A percentile compares a stretch with the other conserved stretches of the same genome.
These are phyloP conservation scores for Tiliacea citrago DNA, from an alignment of 2,888 invertebrate species.

Conservation along the genomic window DNA sequence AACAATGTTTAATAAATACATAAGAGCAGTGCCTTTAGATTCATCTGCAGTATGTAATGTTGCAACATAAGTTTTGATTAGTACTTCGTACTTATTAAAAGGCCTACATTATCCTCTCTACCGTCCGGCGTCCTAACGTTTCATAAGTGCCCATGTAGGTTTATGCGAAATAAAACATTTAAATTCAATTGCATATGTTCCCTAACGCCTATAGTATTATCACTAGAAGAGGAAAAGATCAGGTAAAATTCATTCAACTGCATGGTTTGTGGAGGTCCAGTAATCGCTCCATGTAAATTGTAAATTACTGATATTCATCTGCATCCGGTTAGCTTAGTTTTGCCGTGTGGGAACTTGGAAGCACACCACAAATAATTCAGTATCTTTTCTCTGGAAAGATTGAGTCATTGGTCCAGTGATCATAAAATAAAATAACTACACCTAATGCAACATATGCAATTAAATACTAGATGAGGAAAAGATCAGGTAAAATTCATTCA, in stretches of 20 bases:
- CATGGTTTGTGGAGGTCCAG: neutral
- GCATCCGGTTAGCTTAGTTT: neutral
- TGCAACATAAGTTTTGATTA: neutral
- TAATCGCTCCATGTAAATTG: neutral
- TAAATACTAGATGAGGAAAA: neutral
- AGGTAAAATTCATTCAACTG: neutral
- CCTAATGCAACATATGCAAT: too few relatives aligned
- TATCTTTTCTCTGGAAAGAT: too few relatives aligned
- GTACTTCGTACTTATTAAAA: neutral
- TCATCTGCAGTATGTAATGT: neutral
- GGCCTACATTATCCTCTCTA: neutral
- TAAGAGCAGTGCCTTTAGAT: neutral
- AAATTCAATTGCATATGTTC: neutral
- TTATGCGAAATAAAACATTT: neutral
- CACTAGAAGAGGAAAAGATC: neutral
- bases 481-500: neutral
- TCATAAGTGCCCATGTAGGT: neutral
- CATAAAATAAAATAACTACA: too few relatives aligned
- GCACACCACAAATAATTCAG: too few relatives aligned
- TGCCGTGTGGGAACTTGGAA: too few relatives aligned
- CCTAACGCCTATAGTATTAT: neutral
- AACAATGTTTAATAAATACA: slow-evolving; percentile 52
- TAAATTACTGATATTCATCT: neutral
- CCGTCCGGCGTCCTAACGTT: too few relatives aligned
- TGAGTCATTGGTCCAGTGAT: too few relatives aligned